Base-by-base conservation (phyloP, 2,888 invertebrate species). In the Nyleta sp. region DNA sequence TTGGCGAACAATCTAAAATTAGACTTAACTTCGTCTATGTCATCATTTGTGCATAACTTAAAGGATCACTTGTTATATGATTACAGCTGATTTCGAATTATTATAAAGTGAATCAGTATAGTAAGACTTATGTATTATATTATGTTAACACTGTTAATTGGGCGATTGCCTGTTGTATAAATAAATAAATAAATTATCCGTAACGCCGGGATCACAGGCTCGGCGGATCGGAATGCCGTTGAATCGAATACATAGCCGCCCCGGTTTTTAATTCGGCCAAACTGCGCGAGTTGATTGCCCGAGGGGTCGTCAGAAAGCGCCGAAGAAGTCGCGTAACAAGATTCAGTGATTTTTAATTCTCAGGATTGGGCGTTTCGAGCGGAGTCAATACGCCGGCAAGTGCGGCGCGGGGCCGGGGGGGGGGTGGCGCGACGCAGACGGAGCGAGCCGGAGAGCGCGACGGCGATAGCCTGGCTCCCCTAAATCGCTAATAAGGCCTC, bases 291-390 rank as follows among this genome's bases (percentile, higher is more conserved):
- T 78, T 65, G 78, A 78, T 74, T 78, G 78, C 68, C 70, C 68
- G 62, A 68, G 64, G 75, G 75, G 64, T 70, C 70, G 76, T 68
- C 68, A 17, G 42, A 62, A 44, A 57, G 57, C 60, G 65, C 67
- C 59, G 57, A 70, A 70, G 70, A 73, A 65, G 67, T 67, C 53
- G 78, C 52, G 75, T 87, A 88, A 88, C 85, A 82, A 82, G 87
- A 87, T 89, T 89, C 87, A 88, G 86, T 83, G 88, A 88, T 89
- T 89, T 89, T 89, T 89, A 88, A 89, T 89, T 88, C 85, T 81
- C 82, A 71, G 83, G 80, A 82, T 84, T 80, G 81, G 78, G 75
- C 65, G 84, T 72, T 78, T 73, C 75, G 50, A 82, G 74, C 80
- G 73, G 46, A 79, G 78, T 79, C 85, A 81, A 85, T 83, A 85